Evolutionary conservation across 2,797 vertebrate genomes (phyloP), one percentile per base, ranked within the genome.

Genomic region (Karalla daura): DNA sequence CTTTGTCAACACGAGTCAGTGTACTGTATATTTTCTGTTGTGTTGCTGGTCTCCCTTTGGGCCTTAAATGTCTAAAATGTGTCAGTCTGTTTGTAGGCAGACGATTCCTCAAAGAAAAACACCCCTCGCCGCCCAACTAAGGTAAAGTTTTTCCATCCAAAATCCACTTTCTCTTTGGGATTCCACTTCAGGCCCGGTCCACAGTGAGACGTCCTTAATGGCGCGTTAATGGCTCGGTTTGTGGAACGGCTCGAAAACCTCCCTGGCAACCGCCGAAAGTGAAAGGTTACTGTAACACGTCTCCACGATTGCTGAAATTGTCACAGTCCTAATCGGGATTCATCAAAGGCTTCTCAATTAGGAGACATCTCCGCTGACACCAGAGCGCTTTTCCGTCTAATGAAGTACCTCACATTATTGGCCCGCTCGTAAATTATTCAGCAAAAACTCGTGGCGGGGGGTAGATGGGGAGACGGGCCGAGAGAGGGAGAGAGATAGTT

Each of bases 391-490:
- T 84, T 77, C 70, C 54, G 66, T 86, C 85, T 89, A 89, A 92
- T 88, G 78, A 90, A 85, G 81, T 67, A 79, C 62, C 78, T 85
- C 78, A 75, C 76, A 75, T 88, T 87, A 86, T 81, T 86, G 60
- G 81, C 67, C 61, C 58, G 70, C 83, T 81, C 35, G 74, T 86
- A 81, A 89, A 91, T 91, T 88, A 93, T 90, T 90, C 84, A 93
- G 77, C 79, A 76, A 76, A n/a, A 85, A 88, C 47, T 85, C 84
- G 71, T 78, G 63, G 81, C 15, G 49, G 75, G 70, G 66, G 74
- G 59, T 54, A 65, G 63, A 41, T 52, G 24, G 21, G 51, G 61
- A 55, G 76, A 80, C 64, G 59, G 75, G 61, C 39, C 43, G 41
- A 50, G n/a, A 2, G 7, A 4, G 27, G 18, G 17, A 8, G 3